Evolutionary conservation across 2,113 vertebrate species (phyloP).

Genomic region (Epinephelus fuscoguttatus): DNA sequence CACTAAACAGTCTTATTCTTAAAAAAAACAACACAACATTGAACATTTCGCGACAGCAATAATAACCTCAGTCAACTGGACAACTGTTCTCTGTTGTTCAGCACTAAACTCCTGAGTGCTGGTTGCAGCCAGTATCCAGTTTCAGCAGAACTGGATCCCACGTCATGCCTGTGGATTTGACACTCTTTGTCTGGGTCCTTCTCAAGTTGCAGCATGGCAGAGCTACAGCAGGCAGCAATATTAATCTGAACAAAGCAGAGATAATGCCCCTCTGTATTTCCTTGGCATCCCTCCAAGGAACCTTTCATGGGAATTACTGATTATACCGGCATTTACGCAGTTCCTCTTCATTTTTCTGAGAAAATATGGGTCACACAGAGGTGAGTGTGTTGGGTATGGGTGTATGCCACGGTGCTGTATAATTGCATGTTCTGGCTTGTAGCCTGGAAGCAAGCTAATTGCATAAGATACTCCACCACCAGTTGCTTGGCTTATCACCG

Average conservation of each 20-base stretch:
- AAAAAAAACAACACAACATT: neutral
- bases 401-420: slow-evolving; percentile 19
- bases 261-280: slow-evolving; percentile 29
- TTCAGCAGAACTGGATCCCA: slow-evolving; percentile 63
- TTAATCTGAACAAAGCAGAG: slow-evolving; percentile 40
- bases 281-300: slow-evolving; percentile 45
- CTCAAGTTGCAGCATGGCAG: slow-evolving; percentile 62
- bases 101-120: slow-evolving; percentile 13
- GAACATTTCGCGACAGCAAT: neutral
- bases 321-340: slow-evolving; percentile 15
- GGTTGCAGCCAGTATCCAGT: slow-evolving; percentile 43
- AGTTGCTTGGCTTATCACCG: slow-evolving; percentile 8
- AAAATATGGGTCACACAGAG: slow-evolving; percentile 47
- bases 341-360: slow-evolving; percentile 10
- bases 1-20: neutral
- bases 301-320: slow-evolving; percentile 45
- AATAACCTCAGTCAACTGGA: neutral
- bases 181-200: slow-evolving; percentile 57
- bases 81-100: neutral
- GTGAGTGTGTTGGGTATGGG: slow-evolving; percentile 33
- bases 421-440: slow-evolving; percentile 62
- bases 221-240: slow-evolving; percentile 6
- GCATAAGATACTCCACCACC: slow-evolving; percentile 25
- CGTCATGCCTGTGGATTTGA: slow-evolving; percentile 58
- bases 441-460: slow-evolving; percentile 43